Base-by-base conservation (phyloP, 2,797 vertebrate species). In the Columba guinea region DNA sequence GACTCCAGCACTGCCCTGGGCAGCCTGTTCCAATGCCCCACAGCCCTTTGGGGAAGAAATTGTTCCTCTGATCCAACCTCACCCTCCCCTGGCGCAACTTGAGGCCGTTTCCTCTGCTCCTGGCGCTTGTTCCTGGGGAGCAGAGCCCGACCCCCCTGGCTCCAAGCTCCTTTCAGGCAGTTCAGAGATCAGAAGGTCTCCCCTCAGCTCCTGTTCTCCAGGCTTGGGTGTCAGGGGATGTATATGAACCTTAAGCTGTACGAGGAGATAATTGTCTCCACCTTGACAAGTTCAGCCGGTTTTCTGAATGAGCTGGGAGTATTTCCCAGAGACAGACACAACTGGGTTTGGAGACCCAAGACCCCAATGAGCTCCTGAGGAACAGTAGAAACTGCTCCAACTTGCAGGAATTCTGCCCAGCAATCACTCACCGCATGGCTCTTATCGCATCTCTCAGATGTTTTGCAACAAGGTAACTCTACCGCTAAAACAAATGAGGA, bases 391-490 rank as follows among this genome's bases (percentile, higher is more conserved):
- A 19, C 55, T 78, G 46, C 28, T 87, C 55, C 3, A 3, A 2
- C 35, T 65, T 58, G 52, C 56, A 79, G 35, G 26, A 30, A 4
- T 46, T 78, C 63, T 76, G 27, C n/a, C 27, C 74, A 75, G 58
- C 30, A 37, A 5, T 21, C 34, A 26, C 48, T 39, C 46, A 41
- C 3, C 2, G 16, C 4, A 8, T 0, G 0, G 35, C 35, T 84
- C 60, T 41, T 52, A 58, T 10, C 2, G 0, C 13, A 39, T 30
- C 55, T 69, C 20, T 24, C 26, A 0, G 3, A 28, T 0, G 0
- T 34, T 89, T 68, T 58, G 62, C 62, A 37, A 13, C 2, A 4
- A 11, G 28, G 22, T 16, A 77, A 26, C 23, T 46, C 32, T 68
- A 27, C 59, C 0, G 0, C 35, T 85, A 14, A 90, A 88, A 78